phyloP scores from a whole-genome alignment of 35 echinoderm and acorn worm species.

The Eucidaris tribuloides region DNA sequence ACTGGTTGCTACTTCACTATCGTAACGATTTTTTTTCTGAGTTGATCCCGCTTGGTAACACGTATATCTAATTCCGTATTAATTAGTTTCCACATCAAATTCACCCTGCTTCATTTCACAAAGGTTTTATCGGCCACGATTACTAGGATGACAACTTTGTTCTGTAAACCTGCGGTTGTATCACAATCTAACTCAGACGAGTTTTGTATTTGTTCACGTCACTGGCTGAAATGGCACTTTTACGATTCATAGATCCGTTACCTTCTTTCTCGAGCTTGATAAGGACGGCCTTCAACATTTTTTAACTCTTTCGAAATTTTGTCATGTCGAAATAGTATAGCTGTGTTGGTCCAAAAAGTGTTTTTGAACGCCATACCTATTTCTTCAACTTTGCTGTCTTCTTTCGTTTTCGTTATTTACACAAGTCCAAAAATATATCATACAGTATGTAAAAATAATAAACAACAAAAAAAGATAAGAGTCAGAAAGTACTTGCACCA shows the following conservation, averaged over 20 bases:
- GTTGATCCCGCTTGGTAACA: too few species aligned
- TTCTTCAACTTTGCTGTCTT: constrained; percentile 38
- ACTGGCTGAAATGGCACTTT: too few species aligned
- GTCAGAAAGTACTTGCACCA: too few species aligned
- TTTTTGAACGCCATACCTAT: constrained; percentile 17
- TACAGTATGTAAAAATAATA: too few species aligned
- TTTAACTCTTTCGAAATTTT: constrained; percentile 19
- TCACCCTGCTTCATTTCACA: constrained; percentile 35
- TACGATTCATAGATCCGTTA: too few species aligned
- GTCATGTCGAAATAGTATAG: constrained; percentile 12
- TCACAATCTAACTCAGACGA: constrained; percentile 1
- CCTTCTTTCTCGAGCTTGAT: constrained; percentile 23
- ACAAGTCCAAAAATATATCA: too few species aligned
- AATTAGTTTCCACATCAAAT: neutral
- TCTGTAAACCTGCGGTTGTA: constrained; percentile 28
- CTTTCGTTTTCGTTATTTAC: too few species aligned
- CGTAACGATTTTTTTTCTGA: constrained; percentile 12
- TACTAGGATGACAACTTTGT: constrained; percentile 44
- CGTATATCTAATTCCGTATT: too few species aligned
- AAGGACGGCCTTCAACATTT: constrained; percentile 12
- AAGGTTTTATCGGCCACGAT: constrained; percentile 28
- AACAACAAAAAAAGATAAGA: too few species aligned
- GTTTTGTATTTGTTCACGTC: too few species aligned
- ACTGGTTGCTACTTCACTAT: neutral
- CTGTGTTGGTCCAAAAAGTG: constrained; percentile 20